Percentiles rank a stretch among this genome's conserved stretches.
Evolutionary conservation across 2,113 vertebrate genomes (phyloP).

Genomic region (Bolborhynchus lineola): DNA sequence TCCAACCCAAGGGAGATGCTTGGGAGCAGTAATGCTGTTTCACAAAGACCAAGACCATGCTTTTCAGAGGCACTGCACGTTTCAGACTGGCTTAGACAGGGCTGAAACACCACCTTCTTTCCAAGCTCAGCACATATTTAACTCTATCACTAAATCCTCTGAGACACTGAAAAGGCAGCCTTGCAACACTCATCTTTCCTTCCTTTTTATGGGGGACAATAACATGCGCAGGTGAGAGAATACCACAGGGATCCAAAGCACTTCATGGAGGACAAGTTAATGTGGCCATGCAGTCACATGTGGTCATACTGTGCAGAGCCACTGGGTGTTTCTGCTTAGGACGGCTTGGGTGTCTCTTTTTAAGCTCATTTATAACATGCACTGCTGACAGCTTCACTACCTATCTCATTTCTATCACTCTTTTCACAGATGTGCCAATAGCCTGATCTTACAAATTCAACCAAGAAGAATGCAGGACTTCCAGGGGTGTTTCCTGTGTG

Average conservation of each 20-base stretch:
- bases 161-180: neutral
- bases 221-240: neutral
- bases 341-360: neutral
- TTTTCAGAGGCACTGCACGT: neutral
- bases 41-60: neutral
- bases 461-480: neutral
- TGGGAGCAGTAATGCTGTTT: neutral
- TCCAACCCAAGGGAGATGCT: neutral
- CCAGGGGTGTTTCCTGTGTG: neutral
- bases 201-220: neutral
- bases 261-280: neutral
- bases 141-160: neutral
- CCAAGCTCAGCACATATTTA: neutral
- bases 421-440: neutral
- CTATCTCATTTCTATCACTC: neutral
- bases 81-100: neutral
- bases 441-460: neutral
- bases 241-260: neutral
- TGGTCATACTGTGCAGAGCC: neutral
- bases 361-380: neutral
- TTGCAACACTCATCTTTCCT: neutral
- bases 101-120: neutral
- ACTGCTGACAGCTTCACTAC: neutral
- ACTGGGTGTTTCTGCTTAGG: neutral
- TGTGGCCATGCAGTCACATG: neutral